These are phyloP conservation scores for Thryonomys swinderianus DNA, from an alignment of 2,113 vertebrate species.

Conservation along the genomic window DNA sequence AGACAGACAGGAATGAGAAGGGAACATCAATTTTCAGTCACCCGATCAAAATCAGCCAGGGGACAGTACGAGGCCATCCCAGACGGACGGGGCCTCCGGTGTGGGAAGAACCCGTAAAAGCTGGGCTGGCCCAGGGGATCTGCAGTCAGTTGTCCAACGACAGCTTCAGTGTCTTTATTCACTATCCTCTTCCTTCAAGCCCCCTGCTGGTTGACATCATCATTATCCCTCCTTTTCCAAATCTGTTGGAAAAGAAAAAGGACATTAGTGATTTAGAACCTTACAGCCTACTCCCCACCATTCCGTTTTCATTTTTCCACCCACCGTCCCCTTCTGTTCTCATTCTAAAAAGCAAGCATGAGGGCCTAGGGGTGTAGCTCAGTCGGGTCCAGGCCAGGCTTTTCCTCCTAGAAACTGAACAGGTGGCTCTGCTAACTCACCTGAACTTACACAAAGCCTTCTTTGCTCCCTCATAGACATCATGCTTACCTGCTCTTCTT, in stretches of 20 bases:
- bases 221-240: slow-evolving; percentile 94
- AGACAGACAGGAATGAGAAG: background rate
- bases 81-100: background rate
- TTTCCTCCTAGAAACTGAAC: background rate
- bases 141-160: background rate
- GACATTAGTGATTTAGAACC: background rate
- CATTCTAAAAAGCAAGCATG: background rate
- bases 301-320: background rate
- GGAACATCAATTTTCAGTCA: background rate
- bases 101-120: background rate
- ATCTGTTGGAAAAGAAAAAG: slow-evolving; percentile 87
- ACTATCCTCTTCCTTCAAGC: slow-evolving; percentile 82
- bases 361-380: background rate
- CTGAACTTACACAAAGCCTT: background rate
- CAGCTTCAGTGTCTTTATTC: background rate
- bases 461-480: background rate
- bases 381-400: background rate
- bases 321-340: background rate
- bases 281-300: background rate
- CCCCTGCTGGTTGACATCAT: slow-evolving; percentile 91
- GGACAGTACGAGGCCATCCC: background rate
- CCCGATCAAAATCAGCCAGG: background rate
- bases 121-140: background rate
- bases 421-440: background rate
- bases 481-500: background rate